phyloP scores from a whole-genome alignment of 2,888 invertebrate species.

The Drosophila paranaensis region DNA sequence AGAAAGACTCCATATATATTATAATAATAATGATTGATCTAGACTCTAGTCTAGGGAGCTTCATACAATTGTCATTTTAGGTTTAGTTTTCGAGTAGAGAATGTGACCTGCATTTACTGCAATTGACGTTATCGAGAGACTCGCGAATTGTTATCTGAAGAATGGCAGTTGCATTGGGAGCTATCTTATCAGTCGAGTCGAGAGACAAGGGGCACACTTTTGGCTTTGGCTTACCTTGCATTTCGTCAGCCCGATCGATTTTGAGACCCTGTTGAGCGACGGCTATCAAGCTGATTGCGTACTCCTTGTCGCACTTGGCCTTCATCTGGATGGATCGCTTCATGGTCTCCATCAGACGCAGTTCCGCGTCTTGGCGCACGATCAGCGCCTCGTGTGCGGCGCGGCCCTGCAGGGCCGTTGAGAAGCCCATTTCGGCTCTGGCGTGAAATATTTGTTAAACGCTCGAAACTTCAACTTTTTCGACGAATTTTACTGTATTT shows the following conservation, averaged over 20 bases:
- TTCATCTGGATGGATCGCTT: slow-evolving; percentile 93
- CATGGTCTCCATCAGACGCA: slow-evolving; percentile 96
- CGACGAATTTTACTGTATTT: background rate
- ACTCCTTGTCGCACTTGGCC: slow-evolving; percentile 96
- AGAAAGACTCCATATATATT: no score
- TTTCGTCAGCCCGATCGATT: slow-evolving; percentile 87
- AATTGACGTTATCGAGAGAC: background rate
- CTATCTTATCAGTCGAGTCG: slow-evolving; percentile 5
- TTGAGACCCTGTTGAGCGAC: slow-evolving; percentile 93
- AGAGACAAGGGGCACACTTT: no score
- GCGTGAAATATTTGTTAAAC: slow-evolving; percentile 3
- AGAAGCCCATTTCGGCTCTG: slow-evolving; percentile 90
- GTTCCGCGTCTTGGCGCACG: slow-evolving; percentile 95
- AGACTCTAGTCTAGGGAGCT: no score
- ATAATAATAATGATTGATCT: no score
- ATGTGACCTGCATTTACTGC: background rate
- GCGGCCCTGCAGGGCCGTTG: slow-evolving; percentile 93
- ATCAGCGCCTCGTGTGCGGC: slow-evolving; percentile 96
- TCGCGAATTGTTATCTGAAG: no score
- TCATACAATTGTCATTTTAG: no score
- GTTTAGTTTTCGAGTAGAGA: no score
- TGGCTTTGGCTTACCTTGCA: slow-evolving; percentile 82
- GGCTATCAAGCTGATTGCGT: slow-evolving; percentile 92
- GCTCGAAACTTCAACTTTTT: slow-evolving; percentile 23
- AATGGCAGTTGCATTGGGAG: background rate